These are phyloP conservation scores for Aplysia californica DNA, from an alignment of 1,140 invertebrate species.

Conservation along the genomic window DNA sequence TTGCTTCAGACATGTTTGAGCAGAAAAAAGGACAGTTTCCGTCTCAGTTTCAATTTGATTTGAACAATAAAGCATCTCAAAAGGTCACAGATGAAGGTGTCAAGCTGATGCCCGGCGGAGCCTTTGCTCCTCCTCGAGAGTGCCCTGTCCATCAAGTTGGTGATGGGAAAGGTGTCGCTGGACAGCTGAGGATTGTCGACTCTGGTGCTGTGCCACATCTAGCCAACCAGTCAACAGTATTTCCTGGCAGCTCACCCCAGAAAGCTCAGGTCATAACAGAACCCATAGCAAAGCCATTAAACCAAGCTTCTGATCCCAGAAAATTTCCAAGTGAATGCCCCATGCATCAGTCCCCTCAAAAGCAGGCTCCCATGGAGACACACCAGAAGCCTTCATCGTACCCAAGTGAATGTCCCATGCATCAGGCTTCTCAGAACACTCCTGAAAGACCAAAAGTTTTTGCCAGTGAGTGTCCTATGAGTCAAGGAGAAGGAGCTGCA, in stretches of 20 bases:
- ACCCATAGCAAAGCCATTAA: too few species aligned
- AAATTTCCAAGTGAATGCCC: constrained; percentile 50
- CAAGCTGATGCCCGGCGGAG: constrained; percentile 20
- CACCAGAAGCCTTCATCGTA: background rate
- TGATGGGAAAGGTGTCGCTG: constrained; percentile 26
- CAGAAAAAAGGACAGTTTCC: background rate
- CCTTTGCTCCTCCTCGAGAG: background rate
- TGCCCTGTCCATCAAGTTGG: constrained; percentile 18
- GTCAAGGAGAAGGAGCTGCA: constrained; percentile 26
- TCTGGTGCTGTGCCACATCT: too few species aligned
- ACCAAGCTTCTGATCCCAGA: too few species aligned
- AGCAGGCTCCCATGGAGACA: background rate
- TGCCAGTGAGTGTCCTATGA: constrained; percentile 58
- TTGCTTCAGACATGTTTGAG: constrained; percentile 5
- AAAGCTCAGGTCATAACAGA: too few species aligned
- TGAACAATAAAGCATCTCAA: background rate
- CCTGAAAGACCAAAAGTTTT: too few species aligned
- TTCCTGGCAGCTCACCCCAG: background rate
- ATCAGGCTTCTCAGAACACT: too few species aligned
- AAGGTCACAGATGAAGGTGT: constrained; percentile 19
- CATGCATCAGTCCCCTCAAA: background rate
- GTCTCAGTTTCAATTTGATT: background rate
- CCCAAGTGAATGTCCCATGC: constrained; percentile 55
- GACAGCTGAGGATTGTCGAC: constrained; percentile 7
- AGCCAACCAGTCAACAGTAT: background rate